Base-by-base conservation (phyloP, 2,113 vertebrate genomes). In the Zeus faber region DNA sequence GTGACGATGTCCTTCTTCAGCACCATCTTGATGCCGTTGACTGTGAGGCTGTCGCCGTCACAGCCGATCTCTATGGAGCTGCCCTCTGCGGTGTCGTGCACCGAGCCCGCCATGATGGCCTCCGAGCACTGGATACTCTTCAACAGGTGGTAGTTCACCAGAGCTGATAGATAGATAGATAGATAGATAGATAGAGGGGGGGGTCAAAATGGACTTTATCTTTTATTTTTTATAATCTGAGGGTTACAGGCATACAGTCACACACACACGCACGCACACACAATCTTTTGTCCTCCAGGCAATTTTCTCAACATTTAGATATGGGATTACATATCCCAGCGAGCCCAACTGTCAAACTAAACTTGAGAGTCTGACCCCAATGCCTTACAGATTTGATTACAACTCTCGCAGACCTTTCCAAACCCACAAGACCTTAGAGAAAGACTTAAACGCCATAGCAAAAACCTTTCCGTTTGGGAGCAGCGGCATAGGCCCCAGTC, bases 11-110 rank as follows among this genome's bases (percentile, higher is more conserved):
- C 97, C 79, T 98, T 99, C 70, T 91, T 93, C 72, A 94, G 90
- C 52, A 98, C 93, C 92, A 99, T 96, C 81, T 93, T 95, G 65
- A 96, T 86, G 40, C 96, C 97, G 5, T 99, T 98, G 29, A 99
- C 85, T 1, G 94, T 97, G 58, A 99, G 75, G 41, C 90, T 95
- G 71, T 96, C 91, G 0, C 97, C 95, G 31, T 99, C 92, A 49
- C 97, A 99, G 35, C 94, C 95, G 16, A 99, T 80, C 86, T 95
- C 88, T 39, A 99, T 63, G 5, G 74, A 88, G 58, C 85, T 89
- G 81, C 97, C 95, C 86, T 99, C 96, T 31, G 90, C 72, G 0
- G 95, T 99, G 76, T 96, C 93, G 23, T 91, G 93, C 21, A 80
- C 50, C 0, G 90, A 72, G 26, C 96, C 96, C 5, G 89, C 84